phyloP scores from a whole-genome alignment of 2,797 vertebrate genomes.

The Scomberomorus guttatus region DNA sequence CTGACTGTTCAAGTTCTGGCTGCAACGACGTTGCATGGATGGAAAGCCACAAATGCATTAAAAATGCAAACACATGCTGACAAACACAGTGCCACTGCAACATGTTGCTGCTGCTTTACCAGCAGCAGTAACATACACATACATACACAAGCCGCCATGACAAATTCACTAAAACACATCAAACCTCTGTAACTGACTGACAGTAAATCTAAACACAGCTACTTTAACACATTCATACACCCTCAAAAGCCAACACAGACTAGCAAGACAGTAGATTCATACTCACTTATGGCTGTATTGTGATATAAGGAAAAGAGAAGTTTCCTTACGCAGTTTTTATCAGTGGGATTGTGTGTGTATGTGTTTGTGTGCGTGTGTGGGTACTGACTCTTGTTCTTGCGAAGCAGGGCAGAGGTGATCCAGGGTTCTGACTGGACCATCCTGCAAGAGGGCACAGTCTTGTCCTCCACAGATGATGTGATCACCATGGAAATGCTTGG shows the following conservation, averaged over 20 bases:
- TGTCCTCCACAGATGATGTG: slow-evolving; percentile 89
- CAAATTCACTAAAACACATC: neutral
- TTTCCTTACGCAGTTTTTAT: slow-evolving; percentile 1
- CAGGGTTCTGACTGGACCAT: slow-evolving; percentile 91
- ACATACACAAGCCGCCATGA: neutral
- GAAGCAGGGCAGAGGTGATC: slow-evolving; percentile 87
- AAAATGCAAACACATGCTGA: neutral
- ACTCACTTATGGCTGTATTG: neutral
- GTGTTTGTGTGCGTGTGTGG: slow-evolving; percentile 35
- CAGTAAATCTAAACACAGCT: slow-evolving; percentile 14
- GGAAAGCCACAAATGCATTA: neutral
- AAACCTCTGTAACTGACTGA: neutral
- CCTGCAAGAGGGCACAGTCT: slow-evolving; percentile 86
- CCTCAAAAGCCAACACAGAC: too few species aligned
- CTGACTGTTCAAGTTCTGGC: neutral
- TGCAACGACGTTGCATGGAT: neutral
- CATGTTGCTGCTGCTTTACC: neutral
- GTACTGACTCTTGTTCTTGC: slow-evolving; percentile 91
- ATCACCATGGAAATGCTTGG: slow-evolving; percentile 89
- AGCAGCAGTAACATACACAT: too few species aligned
- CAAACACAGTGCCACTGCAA: neutral
- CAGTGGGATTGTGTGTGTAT: neutral
- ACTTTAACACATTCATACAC: slow-evolving; percentile 25
- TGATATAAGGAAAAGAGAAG: neutral
- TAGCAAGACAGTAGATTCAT: neutral